These are phyloP conservation scores for Teleogryllus occipitalis DNA, from an alignment of 1,140 invertebrate genomes.

Conservation along the genomic window DNA sequence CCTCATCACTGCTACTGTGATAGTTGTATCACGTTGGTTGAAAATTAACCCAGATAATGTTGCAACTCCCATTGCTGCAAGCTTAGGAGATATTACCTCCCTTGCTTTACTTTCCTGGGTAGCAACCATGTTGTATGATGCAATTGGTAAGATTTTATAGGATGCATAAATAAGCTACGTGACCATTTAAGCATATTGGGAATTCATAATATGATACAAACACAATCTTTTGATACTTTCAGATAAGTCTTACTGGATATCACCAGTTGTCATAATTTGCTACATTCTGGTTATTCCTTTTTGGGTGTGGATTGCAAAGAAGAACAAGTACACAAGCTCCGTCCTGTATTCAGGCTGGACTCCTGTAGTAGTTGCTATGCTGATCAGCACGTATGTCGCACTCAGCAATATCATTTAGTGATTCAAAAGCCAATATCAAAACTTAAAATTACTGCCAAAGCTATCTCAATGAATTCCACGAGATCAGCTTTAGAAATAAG, in stretches of 20 bases:
- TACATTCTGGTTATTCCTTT: constrained; percentile 59
- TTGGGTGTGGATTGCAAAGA: constrained; percentile 68
- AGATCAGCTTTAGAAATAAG: no score
- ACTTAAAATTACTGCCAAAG: no score
- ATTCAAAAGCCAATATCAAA: no score
- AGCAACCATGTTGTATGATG: constrained; percentile 56
- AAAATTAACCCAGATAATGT: constrained; percentile 95
- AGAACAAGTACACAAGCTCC: constrained; percentile 65
- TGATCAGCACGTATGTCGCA: constrained; percentile 58
- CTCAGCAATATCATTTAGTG: not conserved
- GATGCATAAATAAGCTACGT: not conserved
- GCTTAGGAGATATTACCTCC: constrained; percentile 86
- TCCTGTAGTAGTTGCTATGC: constrained; percentile 76
- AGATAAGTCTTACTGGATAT: constrained; percentile 55
- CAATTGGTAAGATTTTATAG: constrained; percentile 44
- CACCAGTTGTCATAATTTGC: constrained; percentile 30
- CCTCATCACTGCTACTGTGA: constrained; percentile 42
- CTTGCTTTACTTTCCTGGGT: constrained; percentile 75
- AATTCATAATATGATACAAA: no score
- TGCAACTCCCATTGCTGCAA: constrained; percentile 92
- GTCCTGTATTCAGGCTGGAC: constrained; percentile 75
- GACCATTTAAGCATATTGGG: no score
- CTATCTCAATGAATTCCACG: no score
- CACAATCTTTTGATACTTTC: constrained; percentile 18
- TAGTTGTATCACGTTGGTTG: constrained; percentile 63